A percentile compares a stretch with the other conserved stretches of the same genome.
Conservation (phyloP, 2,113 vertebrate species). For the Plecotus auritus region DNA sequence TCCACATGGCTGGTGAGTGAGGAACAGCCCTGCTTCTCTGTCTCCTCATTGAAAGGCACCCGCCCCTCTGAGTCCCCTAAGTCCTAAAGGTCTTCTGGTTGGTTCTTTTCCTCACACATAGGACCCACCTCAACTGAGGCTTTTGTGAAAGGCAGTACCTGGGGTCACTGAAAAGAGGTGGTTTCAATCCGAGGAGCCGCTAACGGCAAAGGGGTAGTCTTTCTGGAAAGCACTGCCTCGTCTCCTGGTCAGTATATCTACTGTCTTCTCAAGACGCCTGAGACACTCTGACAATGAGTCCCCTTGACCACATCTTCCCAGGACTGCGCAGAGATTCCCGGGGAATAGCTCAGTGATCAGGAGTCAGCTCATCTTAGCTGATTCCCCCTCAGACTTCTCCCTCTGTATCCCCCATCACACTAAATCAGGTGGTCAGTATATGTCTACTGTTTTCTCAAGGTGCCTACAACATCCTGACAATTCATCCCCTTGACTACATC, state of each 20-base stretch:
- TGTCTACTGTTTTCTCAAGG: not conserved
- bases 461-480: too few species aligned
- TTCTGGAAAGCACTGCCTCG: not conserved
- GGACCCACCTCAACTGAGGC: not conserved
- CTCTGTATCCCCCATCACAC: not conserved
- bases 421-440: not conserved
- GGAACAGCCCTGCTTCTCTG: too few species aligned
- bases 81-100: not conserved
- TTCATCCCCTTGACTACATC: too few species aligned
- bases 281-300: not conserved
- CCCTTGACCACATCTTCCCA: not conserved
- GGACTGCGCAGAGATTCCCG: not conserved
- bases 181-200: not conserved
- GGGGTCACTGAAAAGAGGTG: not conserved
- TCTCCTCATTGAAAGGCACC: not conserved
- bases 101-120: not conserved
- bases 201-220: not conserved
- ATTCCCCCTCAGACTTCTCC: not conserved
- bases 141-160: not conserved
- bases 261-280: not conserved
- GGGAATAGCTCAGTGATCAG: not conserved
- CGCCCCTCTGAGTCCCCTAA: not conserved
- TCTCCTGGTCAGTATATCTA: not conserved
- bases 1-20: not conserved
- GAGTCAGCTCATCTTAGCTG: not conserved